Conservation (phyloP, 2,113 vertebrate genomes). For the Pituophis catenifer region DNA sequence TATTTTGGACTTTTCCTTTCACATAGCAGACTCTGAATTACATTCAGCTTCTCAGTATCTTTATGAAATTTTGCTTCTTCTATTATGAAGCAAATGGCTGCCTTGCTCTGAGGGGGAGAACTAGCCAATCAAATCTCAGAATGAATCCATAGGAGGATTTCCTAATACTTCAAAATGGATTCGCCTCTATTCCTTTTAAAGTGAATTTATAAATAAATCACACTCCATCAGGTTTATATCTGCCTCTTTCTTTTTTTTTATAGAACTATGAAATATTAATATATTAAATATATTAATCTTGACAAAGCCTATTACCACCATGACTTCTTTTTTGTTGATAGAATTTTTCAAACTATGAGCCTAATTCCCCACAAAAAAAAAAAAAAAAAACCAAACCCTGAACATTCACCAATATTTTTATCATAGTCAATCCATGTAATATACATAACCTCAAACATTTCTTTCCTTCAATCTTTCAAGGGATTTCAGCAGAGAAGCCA, state of each 20-base stretch:
- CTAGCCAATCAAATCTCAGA: conserved; percentile 28
- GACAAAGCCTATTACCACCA: conserved; percentile 73
- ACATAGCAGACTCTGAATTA: conserved; percentile 37
- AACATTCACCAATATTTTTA: background rate
- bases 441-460: background rate
- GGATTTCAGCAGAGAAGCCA: background rate
- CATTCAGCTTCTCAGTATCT: conserved; percentile 34
- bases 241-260: conserved; percentile 61
- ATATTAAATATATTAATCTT: conserved; percentile 61
- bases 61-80: conserved; percentile 45
- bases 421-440: background rate
- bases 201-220: conserved; percentile 73
- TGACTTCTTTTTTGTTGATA: conserved; percentile 67
- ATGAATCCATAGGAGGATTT: conserved; percentile 45
- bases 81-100: background rate
- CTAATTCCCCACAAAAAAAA: conserved; percentile 62
- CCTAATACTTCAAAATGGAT: conserved; percentile 45
- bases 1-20: conserved; percentile 42
- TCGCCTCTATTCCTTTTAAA: conserved; percentile 53
- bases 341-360: conserved; percentile 73
- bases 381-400: background rate
- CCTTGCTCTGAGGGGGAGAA: conserved; percentile 49
- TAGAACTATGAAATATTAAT: conserved; percentile 72
- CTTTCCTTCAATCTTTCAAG: background rate
- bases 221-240: conserved; percentile 70